Evolutionary conservation across 2,797 vertebrate genomes (phyloP).

Genomic region (Danio aesculapii): DNA sequence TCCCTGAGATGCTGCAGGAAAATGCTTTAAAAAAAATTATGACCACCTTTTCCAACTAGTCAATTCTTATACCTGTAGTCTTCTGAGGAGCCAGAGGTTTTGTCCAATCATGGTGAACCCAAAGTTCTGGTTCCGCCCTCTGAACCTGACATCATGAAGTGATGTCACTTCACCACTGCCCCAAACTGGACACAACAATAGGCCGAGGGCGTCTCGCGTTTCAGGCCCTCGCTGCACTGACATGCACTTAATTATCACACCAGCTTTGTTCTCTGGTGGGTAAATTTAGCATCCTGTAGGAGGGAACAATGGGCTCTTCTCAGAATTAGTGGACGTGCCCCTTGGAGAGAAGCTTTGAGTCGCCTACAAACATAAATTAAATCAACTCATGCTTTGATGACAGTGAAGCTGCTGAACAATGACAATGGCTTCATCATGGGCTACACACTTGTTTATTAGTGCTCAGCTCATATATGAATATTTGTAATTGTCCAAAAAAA

Average conservation of each 20-base stretch:
- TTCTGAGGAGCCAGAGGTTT: slow-evolving; percentile 3
- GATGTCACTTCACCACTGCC: slow-evolving; percentile 55
- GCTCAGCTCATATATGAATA: background rate
- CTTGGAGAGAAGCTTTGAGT: slow-evolving; percentile 10
- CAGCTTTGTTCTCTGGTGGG: slow-evolving; percentile 62
- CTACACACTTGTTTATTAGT: background rate
- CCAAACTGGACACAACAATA: slow-evolving; percentile 45
- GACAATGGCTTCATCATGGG: background rate
- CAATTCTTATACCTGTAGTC: slow-evolving; percentile 62
- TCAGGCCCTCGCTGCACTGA: slow-evolving; percentile 54
- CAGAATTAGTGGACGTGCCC: slow-evolving; percentile 36
- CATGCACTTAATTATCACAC: slow-evolving; percentile 63
- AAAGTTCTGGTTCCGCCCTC: slow-evolving; percentile 52
- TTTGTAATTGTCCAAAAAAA: background rate
- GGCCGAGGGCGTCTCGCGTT: slow-evolving; percentile 64
- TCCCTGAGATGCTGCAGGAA: slow-evolving; percentile 21
- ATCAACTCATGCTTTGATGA: slow-evolving; percentile 30
- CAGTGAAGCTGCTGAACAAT: background rate
- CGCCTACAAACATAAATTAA: slow-evolving; percentile 22
- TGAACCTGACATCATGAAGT: slow-evolving; percentile 58
- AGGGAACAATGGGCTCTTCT: slow-evolving; percentile 51
- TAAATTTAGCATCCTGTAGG: slow-evolving; percentile 71
- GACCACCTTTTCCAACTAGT: background rate
- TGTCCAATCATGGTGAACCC: slow-evolving; percentile 46
- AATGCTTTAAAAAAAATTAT: background rate